phyloP scores from a whole-genome alignment of 92 coral and sea anemone genomes.

The Diadumene lineata region DNA sequence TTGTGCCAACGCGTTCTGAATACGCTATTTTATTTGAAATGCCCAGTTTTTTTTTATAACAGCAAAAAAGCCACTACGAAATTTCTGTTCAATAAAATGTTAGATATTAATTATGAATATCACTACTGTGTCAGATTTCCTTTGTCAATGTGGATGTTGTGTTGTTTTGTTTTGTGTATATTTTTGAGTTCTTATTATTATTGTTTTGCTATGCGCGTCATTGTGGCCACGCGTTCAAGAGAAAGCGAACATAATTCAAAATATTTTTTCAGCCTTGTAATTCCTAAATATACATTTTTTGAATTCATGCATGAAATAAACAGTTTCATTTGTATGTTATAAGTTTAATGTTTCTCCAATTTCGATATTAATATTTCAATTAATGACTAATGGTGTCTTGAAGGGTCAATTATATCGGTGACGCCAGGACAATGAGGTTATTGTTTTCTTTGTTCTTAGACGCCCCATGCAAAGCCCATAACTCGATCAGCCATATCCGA shows the following conservation, averaged over 20 bases:
- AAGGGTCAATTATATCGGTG: background rate
- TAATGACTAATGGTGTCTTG: background rate
- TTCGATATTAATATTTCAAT: background rate
- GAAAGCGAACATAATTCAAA: too few species aligned
- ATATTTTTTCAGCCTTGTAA: too few species aligned
- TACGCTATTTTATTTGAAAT: conserved; percentile 1
- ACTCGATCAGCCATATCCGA: background rate
- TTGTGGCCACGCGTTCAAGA: too few species aligned
- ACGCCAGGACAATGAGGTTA: background rate
- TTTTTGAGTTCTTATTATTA: too few species aligned
- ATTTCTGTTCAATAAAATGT: background rate
- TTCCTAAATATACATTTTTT: too few species aligned
- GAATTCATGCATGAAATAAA: too few species aligned
- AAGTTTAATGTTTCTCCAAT: background rate
- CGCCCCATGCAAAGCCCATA: background rate
- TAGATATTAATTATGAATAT: background rate
- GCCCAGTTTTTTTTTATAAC: background rate
- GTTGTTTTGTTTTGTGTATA: too few species aligned
- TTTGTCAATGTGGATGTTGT: too few species aligned
- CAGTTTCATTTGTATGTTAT: background rate
- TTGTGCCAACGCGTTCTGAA: background rate
- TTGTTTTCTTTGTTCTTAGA: background rate
- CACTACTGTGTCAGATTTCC: too few species aligned
- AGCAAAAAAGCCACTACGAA: background rate
- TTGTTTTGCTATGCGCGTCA: too few species aligned